These are phyloP conservation scores for Nannoperca australis DNA, from an alignment of 2,797 vertebrate genomes.

Conservation along the genomic window DNA sequence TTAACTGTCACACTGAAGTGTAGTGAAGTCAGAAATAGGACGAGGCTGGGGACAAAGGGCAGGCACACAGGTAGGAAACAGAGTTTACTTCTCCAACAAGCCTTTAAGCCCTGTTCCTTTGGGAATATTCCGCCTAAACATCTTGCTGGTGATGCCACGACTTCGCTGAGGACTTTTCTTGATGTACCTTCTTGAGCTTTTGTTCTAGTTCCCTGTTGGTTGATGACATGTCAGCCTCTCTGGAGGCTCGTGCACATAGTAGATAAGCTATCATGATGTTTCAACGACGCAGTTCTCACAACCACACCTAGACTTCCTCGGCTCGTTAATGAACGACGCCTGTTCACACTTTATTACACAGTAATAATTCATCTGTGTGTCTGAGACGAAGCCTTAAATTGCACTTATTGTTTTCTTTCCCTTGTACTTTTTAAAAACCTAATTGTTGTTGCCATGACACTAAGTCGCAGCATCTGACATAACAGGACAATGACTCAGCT, in stretches of 20 bases:
- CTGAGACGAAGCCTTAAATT: not conserved
- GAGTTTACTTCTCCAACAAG: not conserved
- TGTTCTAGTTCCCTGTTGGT: not conserved
- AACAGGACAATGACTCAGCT: constrained; percentile 17
- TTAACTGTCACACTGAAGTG: constrained; percentile 1
- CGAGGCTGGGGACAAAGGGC: not conserved
- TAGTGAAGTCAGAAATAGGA: constrained; percentile 8
- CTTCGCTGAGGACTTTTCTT: not conserved
- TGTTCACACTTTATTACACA: not conserved
- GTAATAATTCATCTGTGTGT: not conserved
- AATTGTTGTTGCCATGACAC: not conserved
- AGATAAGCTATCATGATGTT: constrained; percentile 77
- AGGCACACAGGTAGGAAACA: not conserved
- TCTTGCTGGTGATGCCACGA: not conserved
- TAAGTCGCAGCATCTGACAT: constrained; percentile 13
- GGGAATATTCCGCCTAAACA: not conserved
- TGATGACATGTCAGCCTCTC: not conserved
- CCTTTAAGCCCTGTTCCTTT: not conserved
- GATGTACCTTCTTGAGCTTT: too few relatives aligned
- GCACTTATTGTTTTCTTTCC: not conserved
- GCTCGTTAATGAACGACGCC: not conserved
- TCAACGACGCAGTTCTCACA: constrained; percentile 40
- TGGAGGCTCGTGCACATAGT: constrained; percentile 38
- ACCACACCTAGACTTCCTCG: constrained; percentile 43
- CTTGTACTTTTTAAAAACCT: not conserved